These are phyloP conservation scores for Phalacrocorax brasilianus DNA, from an alignment of 2,113 vertebrate species.

Conservation along the genomic window DNA sequence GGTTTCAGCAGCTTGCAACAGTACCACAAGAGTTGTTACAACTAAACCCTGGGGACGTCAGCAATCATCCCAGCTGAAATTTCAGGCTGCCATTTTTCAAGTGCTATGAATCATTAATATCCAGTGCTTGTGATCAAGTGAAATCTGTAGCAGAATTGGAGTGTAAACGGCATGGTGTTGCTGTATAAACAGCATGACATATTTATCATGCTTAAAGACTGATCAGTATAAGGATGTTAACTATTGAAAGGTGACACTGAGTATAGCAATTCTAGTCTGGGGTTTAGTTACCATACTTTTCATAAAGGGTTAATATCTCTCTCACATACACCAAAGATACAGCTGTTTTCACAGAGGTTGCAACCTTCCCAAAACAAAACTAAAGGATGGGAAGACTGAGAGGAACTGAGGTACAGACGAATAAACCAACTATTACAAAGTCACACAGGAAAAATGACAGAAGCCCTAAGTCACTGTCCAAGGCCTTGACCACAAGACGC, in stretches of 20 bases:
- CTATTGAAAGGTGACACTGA: neutral
- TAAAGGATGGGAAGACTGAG: neutral
- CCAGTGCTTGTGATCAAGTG: neutral
- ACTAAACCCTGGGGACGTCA: neutral
- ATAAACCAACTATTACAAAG: neutral
- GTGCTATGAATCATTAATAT: constrained; percentile 1
- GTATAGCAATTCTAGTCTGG: neutral
- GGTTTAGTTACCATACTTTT: neutral
- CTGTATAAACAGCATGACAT: neutral
- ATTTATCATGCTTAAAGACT: neutral
- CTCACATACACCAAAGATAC: neutral
- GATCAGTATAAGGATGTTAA: neutral
- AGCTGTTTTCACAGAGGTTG: neutral
- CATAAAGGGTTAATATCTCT: neutral
- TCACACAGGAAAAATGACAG: neutral
- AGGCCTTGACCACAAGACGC: neutral
- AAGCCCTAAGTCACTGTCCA: neutral
- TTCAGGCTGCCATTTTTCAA: neutral
- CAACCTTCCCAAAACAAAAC: neutral
- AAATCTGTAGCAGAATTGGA: neutral
- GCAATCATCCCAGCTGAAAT: neutral
- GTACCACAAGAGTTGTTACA: neutral
- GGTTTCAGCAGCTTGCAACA: neutral
- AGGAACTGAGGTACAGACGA: neutral
- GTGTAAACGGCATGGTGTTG: neutral